Conservation (phyloP, 2,113 vertebrate species). For the Gymnorhina tibicen region DNA sequence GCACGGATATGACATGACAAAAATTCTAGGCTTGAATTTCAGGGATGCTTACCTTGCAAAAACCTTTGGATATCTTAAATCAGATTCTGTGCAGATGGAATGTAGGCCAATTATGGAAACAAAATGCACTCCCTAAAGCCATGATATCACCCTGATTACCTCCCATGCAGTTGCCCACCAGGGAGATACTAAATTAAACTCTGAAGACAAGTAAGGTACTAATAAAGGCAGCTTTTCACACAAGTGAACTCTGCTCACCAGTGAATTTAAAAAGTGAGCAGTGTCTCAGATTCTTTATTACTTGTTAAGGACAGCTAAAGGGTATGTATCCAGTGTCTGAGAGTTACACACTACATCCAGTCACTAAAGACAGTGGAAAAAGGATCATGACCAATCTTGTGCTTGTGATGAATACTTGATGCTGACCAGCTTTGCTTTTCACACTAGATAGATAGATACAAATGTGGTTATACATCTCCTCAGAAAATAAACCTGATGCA, state of each 20-base stretch:
- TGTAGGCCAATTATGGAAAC: background rate
- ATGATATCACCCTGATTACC: background rate
- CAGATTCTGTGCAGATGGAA: background rate
- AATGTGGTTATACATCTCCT: background rate
- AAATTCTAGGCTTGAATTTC: background rate
- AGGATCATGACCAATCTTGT: background rate
- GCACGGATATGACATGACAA: background rate
- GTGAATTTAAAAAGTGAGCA: background rate
- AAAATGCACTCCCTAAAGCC: slow-evolving; percentile 11
- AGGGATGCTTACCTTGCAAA: slow-evolving; percentile 21
- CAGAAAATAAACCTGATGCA: background rate
- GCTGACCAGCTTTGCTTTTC: background rate
- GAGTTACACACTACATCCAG: background rate
- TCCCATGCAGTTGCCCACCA: background rate
- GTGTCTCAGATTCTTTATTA: background rate
- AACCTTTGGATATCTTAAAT: background rate
- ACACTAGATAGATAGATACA: background rate
- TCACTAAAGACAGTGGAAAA: background rate
- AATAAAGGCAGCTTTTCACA: background rate
- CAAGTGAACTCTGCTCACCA: background rate
- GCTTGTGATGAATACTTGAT: background rate
- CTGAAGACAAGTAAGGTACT: background rate
- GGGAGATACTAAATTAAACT: background rate
- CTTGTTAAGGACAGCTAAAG: background rate
- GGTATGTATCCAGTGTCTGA: accelerated